A percentile compares a stretch with the other conserved stretches of the same genome.
phyloP scores from a whole-genome alignment of 2,888 invertebrate genomes.

The Luffia ferchaultella region DNA sequence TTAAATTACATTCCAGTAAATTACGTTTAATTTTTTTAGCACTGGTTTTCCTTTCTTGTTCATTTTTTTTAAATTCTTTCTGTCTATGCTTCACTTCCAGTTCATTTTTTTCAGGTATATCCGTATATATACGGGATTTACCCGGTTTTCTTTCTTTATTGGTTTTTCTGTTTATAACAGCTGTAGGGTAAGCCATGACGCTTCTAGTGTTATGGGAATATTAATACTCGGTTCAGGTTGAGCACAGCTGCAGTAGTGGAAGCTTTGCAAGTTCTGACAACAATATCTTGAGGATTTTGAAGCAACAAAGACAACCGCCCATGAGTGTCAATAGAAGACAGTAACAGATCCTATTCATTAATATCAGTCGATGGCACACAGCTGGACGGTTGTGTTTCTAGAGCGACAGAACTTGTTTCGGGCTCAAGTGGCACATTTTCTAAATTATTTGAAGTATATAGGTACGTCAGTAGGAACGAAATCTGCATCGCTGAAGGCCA shows the following conservation, averaged over 20 bases:
- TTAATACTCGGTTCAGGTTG: neutral
- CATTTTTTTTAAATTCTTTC: slow-evolving; percentile 10
- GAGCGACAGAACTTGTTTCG: no score
- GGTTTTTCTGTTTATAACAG: neutral
- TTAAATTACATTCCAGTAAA: no score
- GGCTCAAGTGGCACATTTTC: no score
- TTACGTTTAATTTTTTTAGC: slow-evolving; percentile 8
- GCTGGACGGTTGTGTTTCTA: no score
- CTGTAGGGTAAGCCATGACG: neutral
- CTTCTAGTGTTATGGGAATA: neutral
- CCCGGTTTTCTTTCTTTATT: neutral
- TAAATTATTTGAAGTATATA: no score
- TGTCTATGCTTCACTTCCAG: slow-evolving; percentile 7
- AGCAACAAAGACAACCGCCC: no score
- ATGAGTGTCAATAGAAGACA: no score
- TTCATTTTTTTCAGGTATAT: slow-evolving; percentile 7
- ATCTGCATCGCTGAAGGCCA: slow-evolving; percentile 10
- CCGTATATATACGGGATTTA: neutral
- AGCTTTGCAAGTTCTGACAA: no score
- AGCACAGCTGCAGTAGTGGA: no score
- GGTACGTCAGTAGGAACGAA: slow-evolving; percentile 8
- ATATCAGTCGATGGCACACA: no score
- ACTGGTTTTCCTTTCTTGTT: slow-evolving; percentile 8
- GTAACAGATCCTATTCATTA: no score
- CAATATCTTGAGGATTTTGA: no score